These are phyloP conservation scores for Malurus leucopterus DNA, from an alignment of 2,797 vertebrate species.

Conservation along the genomic window DNA sequence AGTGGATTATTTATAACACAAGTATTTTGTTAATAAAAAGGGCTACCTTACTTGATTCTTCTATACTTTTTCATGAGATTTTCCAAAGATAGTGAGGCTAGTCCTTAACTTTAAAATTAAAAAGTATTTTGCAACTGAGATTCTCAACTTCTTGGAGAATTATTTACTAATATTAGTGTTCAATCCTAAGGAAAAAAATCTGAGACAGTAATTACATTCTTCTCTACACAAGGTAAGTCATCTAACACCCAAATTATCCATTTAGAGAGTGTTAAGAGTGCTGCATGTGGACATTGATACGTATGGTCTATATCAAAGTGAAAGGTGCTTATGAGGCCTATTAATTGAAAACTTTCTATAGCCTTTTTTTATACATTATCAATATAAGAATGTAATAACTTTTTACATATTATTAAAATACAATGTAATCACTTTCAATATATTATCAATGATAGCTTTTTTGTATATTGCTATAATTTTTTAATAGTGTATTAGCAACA, in stretches of 20 bases:
- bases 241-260: background rate
- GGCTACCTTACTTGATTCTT: background rate
- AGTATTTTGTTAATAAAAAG: background rate
- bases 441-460: too few relatives aligned
- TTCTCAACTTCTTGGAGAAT: background rate
- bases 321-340: too few relatives aligned
- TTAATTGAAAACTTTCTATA: too few relatives aligned
- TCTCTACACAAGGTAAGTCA: background rate
- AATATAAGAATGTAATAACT: too few relatives aligned
- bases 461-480: too few relatives aligned
- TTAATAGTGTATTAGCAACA: too few relatives aligned
- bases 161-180: background rate
- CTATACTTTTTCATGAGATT: background rate
- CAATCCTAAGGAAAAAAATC: background rate
- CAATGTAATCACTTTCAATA: too few relatives aligned
- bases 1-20: background rate
- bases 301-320: too few relatives aligned
- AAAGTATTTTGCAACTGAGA: background rate
- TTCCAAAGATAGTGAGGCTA: background rate
- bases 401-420: too few relatives aligned
- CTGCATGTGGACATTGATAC: fast-evolving
- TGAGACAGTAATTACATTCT: background rate
- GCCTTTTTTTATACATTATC: too few relatives aligned
- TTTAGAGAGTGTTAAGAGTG: background rate
- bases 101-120: background rate